Evolutionary conservation across 2,797 vertebrate genomes (phyloP).

Genomic region (Eulemur coronatus): DNA sequence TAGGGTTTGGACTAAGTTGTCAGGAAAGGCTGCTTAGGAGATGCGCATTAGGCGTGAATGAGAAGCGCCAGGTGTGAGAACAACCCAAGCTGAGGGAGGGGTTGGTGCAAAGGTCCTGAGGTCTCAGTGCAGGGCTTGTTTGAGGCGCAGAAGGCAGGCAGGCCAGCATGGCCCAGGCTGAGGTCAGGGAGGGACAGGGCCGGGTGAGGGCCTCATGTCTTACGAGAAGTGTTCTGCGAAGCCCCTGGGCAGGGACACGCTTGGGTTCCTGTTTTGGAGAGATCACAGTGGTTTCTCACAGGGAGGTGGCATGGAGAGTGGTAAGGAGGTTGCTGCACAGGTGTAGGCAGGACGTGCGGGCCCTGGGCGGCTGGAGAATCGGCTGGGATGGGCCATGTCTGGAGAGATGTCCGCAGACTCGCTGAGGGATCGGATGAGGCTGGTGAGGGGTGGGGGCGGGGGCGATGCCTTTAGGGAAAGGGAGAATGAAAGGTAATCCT

Average conservation of each 20-base stretch:
- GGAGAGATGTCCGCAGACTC: no score
- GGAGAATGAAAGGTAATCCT: no score
- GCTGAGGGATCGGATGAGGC: rapidly evolving
- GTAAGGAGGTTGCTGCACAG: rapidly evolving
- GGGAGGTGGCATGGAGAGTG: rapidly evolving
- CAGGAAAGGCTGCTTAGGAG: no score
- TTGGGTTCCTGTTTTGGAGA: no score
- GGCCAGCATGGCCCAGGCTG: not conserved
- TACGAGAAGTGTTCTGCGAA: not conserved
- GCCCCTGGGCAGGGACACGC: rapidly evolving
- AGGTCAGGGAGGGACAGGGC: not conserved
- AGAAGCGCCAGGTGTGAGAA: rapidly evolving
- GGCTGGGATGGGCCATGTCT: rapidly evolving
- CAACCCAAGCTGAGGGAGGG: rapidly evolving
- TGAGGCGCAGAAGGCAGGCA: not conserved
- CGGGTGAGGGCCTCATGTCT: no score
- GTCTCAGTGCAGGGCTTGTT: rapidly evolving
- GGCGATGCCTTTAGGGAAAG: rapidly evolving
- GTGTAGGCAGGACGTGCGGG: rapidly evolving
- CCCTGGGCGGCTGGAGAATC: rapidly evolving
- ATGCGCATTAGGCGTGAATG: not conserved
- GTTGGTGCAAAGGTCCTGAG: not conserved
- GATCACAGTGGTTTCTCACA: not conserved
- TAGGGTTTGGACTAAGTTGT: no score
- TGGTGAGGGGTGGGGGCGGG: rapidly evolving